phyloP scores from a whole-genome alignment of 1,140 invertebrate species.

The Sycophaga agraensis region DNA sequence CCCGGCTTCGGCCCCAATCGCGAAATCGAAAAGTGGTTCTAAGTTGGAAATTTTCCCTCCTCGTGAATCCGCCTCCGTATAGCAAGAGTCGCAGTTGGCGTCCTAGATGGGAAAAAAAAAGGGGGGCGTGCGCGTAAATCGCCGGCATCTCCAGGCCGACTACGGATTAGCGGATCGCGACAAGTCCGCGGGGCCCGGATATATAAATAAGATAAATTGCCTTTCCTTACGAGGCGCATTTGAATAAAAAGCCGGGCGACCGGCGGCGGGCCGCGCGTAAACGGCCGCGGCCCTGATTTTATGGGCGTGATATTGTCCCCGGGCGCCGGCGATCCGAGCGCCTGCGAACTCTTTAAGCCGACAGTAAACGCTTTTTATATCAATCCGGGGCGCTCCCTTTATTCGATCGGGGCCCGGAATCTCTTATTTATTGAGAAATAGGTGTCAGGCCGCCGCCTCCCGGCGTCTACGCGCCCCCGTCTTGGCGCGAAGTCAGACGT shows the following conservation, averaged over 20 bases:
- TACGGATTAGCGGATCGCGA: no score
- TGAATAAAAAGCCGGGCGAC: conserved; percentile 20
- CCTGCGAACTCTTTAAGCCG: conserved; percentile 23
- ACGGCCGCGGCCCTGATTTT: conserved; percentile 9
- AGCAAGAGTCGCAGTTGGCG: no score
- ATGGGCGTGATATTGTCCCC: conserved; percentile 26
- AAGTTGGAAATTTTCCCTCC: no score
- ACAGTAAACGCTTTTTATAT: conserved; percentile 21
- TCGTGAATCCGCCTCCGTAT: no score
- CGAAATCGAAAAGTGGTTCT: no score
- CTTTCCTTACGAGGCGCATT: conserved; percentile 10
- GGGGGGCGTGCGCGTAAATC: no score
- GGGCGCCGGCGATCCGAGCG: background rate
- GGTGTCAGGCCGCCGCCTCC: background rate
- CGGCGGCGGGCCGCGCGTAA: background rate
- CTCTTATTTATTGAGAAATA: conserved; percentile 22
- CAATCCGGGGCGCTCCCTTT: conserved; percentile 8
- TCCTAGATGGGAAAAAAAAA: no score
- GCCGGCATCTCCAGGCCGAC: no score
- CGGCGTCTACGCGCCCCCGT: background rate
- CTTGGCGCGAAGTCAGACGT: conserved; percentile 16
- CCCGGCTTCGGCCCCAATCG: no score
- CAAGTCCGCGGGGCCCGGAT: no score
- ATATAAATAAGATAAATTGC: conserved; percentile 23
- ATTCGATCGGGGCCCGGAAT: conserved; percentile 12